Percentiles rank a stretch among this genome's conserved stretches.
Conservation (phyloP, 2,797 vertebrate species). For the Loriculus beryllinus region DNA sequence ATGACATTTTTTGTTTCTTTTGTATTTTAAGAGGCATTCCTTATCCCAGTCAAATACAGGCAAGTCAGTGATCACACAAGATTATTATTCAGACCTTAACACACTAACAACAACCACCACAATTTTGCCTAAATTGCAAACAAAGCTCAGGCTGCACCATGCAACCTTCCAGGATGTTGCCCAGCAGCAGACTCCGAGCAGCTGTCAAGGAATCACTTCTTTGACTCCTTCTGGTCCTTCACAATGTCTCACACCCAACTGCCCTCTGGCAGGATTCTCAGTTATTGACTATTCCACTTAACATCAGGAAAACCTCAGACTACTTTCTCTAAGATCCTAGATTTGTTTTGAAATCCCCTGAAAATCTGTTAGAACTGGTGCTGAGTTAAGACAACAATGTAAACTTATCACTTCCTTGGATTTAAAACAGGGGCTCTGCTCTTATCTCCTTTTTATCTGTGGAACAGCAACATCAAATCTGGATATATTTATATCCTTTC, state of each 20-base stretch:
- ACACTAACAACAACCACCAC: background rate
- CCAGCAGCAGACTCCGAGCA: background rate
- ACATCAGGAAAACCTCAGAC: background rate
- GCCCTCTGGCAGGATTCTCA: background rate
- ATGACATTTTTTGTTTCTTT: background rate
- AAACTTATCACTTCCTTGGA: background rate
- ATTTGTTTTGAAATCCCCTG: background rate
- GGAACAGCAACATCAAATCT: background rate
- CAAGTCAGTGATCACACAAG: background rate
- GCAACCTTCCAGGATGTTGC: background rate
- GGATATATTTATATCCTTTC: background rate
- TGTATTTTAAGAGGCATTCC: background rate
- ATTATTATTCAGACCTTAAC: background rate
- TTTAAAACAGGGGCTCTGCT: background rate
- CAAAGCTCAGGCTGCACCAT: background rate
- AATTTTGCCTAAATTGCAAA: background rate
- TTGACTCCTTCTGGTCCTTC: background rate
- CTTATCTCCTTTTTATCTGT: background rate
- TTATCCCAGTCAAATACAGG: background rate
- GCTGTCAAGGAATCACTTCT: background rate
- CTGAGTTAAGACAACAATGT: background rate
- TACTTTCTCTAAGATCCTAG: background rate
- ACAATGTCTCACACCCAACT: background rate
- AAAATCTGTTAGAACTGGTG: background rate
- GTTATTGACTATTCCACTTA: background rate